Base-by-base conservation (phyloP, 1,140 invertebrate genomes). In the Melanaphis sacchari region DNA sequence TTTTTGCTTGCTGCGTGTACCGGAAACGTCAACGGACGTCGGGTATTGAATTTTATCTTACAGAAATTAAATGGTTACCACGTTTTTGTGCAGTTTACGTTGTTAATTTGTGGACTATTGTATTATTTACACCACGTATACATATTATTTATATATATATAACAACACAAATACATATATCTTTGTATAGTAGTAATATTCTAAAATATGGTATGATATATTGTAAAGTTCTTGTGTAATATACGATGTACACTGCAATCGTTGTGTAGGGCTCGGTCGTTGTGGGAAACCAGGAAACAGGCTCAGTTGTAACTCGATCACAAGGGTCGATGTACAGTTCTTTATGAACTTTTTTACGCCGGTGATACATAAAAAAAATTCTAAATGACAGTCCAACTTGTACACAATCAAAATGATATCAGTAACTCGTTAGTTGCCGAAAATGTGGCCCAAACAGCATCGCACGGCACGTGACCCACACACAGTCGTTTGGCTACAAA, bases 401-500 rank as follows among this genome's bases (percentile, higher is more conserved):
- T 81, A 82, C 81, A 52, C 91, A 52, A 93, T 93, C 91, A 93
- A 93, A 93, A 93, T 81, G 66, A 66, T 93, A 93, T 93, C 91
- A 84, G 91, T 93, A 52, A 81, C 91, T 93, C 91, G 91, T 93
- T 93, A 93, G 91, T 41, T 31, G 31, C 43, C n/a, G 46, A 84
- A 93, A 92, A n/a, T 38, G 59, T 3, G 89, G 22, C 88, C 15
- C 46, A 15, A 54, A 91, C 59, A 59, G 59, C 90, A 54, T 18
- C 38, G 52, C 46, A 38, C 40, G 46, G 43, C 91, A 81, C 91
- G 59, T 91, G 46, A 76, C 90, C n/a, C 15, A 59, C 26, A 3
- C 26, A 8, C 22, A 76, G 18, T 46, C 40, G 59, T 76, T 91
- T 36, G 40, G 88, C 7, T 91, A 24, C 59, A 76, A 76, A 46